A percentile compares a stretch with the other conserved stretches of the same genome.
Evolutionary conservation across 2,797 vertebrate genomes (phyloP).

Genomic region (Rhadinocentrus ornatus): DNA sequence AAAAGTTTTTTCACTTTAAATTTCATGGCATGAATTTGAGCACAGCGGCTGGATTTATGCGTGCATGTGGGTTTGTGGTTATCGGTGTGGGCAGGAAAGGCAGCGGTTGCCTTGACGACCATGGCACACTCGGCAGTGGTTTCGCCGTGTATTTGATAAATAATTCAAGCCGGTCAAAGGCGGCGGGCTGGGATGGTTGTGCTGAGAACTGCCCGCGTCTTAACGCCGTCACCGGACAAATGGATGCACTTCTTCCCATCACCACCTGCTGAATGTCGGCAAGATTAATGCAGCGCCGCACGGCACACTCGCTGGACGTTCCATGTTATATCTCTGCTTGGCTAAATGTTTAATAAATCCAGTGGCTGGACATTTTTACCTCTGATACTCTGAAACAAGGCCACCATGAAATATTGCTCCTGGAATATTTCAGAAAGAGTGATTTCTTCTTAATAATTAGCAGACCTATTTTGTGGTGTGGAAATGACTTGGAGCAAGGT

Average conservation of each 20-base stretch:
- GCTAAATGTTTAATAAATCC: neutral
- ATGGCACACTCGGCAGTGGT: constrained; percentile 77
- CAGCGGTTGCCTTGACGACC: constrained; percentile 87
- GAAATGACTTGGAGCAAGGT: constrained; percentile 28
- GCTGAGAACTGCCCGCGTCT: constrained; percentile 4
- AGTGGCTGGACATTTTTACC: neutral
- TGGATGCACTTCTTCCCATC: neutral
- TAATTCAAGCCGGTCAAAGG: constrained; percentile 85
- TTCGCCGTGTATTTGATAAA: constrained; percentile 79
- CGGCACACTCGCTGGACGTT: neutral
- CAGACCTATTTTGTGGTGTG: constrained; percentile 16
- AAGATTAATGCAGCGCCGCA: neutral
- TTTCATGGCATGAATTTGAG: constrained; percentile 29
- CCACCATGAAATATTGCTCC: neutral
- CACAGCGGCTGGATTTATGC: constrained; percentile 47
- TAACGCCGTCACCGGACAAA: constrained; percentile 1
- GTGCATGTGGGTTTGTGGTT: constrained; percentile 64
- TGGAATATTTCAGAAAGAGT: constrained; percentile 1
- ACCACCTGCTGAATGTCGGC: neutral
- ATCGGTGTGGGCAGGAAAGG: constrained; percentile 68
- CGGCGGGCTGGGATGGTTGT: constrained; percentile 46
- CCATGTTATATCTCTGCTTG: constrained; percentile 1
- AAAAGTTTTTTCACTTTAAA: constrained; percentile 18
- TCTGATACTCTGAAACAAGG: neutral
- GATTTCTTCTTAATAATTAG: constrained; percentile 15